These are phyloP conservation scores for Cyprinodon brontotheroides DNA, from an alignment of 2,113 vertebrate genomes.

Conservation along the genomic window DNA sequence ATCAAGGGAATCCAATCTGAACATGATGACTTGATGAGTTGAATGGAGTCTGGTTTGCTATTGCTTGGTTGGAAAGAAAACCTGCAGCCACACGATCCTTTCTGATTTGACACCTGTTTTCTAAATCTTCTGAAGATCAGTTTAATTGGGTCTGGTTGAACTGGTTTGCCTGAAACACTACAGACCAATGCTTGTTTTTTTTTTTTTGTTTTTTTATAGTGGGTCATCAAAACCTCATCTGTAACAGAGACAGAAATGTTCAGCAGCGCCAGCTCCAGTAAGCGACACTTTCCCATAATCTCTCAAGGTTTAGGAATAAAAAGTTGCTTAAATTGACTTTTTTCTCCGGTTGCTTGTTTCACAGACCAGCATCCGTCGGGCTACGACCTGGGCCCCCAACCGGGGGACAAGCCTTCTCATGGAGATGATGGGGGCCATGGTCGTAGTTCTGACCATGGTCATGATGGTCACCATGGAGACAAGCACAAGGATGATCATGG, in stretches of 20 bases:
- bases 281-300: neutral
- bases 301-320: neutral
- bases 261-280: constrained; percentile 5
- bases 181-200: neutral
- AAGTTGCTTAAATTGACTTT: neutral
- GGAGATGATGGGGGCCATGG: neutral
- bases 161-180: constrained; percentile 11
- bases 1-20: too few species aligned
- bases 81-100: too few species aligned
- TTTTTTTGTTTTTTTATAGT: neutral
- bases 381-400: constrained; percentile 1
- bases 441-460: neutral
- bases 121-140: too few species aligned
- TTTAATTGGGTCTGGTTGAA: neutral
- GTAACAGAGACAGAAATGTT: constrained; percentile 16
- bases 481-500: neutral
- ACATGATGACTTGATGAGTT: too few species aligned
- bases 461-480: neutral
- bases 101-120: too few species aligned
- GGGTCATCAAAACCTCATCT: neutral
- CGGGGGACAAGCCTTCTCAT: neutral
- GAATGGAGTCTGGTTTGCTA: too few species aligned
- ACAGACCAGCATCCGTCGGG: constrained; percentile 17
- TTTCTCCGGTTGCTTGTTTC: neutral
- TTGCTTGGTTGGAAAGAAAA: too few species aligned